Percentiles rank a stretch among this genome's conserved stretches.
Conservation (phyloP, 1,140 invertebrate species). For the Palaemon carinicauda region DNA sequence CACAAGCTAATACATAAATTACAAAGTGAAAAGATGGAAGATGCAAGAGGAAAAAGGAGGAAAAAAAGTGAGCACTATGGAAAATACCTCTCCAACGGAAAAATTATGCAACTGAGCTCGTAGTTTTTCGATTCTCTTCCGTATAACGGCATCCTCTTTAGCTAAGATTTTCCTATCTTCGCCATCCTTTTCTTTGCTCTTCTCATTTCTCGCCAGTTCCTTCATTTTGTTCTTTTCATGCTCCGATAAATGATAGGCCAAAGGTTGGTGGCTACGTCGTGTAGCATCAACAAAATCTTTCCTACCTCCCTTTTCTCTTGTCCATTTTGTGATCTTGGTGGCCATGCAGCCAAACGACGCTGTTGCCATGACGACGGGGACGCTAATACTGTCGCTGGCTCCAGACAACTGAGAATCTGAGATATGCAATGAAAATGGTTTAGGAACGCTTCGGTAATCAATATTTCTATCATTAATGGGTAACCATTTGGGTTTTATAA, state of each 20-base stretch:
- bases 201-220: not conserved
- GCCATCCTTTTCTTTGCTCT: not conserved
- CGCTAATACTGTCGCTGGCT: not conserved
- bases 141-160: not conserved
- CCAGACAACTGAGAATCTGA: not conserved
- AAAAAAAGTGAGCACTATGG: too few species aligned
- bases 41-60: too few species aligned
- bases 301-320: slow-evolving; percentile 12
- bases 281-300: slow-evolving; percentile 34
- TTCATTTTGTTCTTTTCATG: not conserved
- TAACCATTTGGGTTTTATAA: too few species aligned
- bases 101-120: slow-evolving; percentile 27
- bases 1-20: too few species aligned
- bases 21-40: too few species aligned
- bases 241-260: not conserved
- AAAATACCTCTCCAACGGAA: slow-evolving; percentile 13
- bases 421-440: not conserved
- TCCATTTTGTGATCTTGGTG: slow-evolving; percentile 40
- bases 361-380: slow-evolving; percentile 15
- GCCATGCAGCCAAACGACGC: slow-evolving; percentile 6
- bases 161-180: not conserved
- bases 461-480: too few species aligned
- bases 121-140: slow-evolving; percentile 32
- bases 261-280: slow-evolving; percentile 16
- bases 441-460: not conserved